Base-by-base conservation (phyloP, 2,797 vertebrate species). In the Arctocebus calabarensis region DNA sequence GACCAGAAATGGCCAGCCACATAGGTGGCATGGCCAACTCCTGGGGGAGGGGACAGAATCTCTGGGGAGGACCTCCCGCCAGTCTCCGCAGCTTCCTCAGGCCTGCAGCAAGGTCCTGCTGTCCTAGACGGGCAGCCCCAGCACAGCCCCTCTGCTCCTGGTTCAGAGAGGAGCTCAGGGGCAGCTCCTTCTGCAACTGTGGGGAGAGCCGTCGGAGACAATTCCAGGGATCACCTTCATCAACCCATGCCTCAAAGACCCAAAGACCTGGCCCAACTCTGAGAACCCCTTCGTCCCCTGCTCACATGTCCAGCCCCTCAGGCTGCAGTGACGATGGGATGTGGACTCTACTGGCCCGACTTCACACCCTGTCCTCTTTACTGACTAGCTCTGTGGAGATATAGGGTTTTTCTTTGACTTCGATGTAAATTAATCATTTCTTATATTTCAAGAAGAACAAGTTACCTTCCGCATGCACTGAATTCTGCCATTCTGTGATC, bases 71-170 rank as follows among this genome's bases (percentile, higher is more conserved):
- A 99, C 99, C 94, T 99, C 99, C 96, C 98, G 98, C 55, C 97
- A 98, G 84, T 99, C 99, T 88, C 99, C 99, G 0, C 99, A 99
- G 98, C 22, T 98, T 98, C 86, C 99, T 98, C 22, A 99, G 98
- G 88, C 99, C 98, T 0, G 97, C 73, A 71, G 99, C 99, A 97
- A 99, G 99, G 55, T 98, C 98, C 75, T 99, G 97, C 99, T 99
- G 55, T 98, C 98, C 75, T 97, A 98, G 73, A 99, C 98, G 0
- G 98, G 97, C 0, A 98, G 98, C 32, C 98, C 99, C 95, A 99
- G 97, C 8, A 99, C 98, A 95, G 99, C 99, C 88, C 99, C 99
- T 0, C 98, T 98, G 99, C 81, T 99, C 98, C 97, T 99, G 98
- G 97, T 99, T 97, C 98, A 92, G 97, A 43, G 3, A 12, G 0